Evolutionary conservation across 2,113 vertebrate species (phyloP), one percentile per base, ranked within the genome.

Genomic region (Neotoma lepida): DNA sequence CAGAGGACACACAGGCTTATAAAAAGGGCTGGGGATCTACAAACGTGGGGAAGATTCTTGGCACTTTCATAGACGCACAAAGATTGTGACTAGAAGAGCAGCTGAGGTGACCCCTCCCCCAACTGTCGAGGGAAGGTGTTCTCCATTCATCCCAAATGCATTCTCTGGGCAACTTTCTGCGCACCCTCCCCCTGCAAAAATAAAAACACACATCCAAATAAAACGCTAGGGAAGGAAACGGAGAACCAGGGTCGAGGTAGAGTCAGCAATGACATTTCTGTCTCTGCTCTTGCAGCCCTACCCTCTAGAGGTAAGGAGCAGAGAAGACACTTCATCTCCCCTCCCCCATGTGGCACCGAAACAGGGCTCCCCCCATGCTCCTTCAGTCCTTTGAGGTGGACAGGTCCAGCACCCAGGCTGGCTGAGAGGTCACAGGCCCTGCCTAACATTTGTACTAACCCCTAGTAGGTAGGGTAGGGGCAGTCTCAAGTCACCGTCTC

Each of bases 401-500:
- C 56, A 51, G 78, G 74, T 76, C 93, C 91, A 70, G 87, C 77
- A 84, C 49, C n/a, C 86, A 5, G 8, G 86, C 90, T 93, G 68
- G 54, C 74, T 13, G 68, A 95, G 74, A 49, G 84, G 68, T 51
- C 78, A 44, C 89, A 61, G 49, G 74, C 85, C 87, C 81, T 5
- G 41, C 63, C 66, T 93, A 74, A 89, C 85, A 39, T 87, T 77
- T 74, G 28, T 87, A 77, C 84, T 88, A 91, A 93, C 63, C 85
- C 94, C 87, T 84, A 80, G 51, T 18, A 51, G 46, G 49, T n/a
- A 76, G 90, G 77, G 63, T 41, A 78, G 49, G 33, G 49, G n/a
- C 9, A 1, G 81, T 39, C 56, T 64, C 49, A 0, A 56, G 90
- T 99, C 98, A 99, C 98, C 98, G 98, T 96, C 98, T 99, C 84